These are phyloP conservation scores for Chlorops oryzae DNA, from an alignment of 1,140 invertebrate genomes.

Conservation along the genomic window DNA sequence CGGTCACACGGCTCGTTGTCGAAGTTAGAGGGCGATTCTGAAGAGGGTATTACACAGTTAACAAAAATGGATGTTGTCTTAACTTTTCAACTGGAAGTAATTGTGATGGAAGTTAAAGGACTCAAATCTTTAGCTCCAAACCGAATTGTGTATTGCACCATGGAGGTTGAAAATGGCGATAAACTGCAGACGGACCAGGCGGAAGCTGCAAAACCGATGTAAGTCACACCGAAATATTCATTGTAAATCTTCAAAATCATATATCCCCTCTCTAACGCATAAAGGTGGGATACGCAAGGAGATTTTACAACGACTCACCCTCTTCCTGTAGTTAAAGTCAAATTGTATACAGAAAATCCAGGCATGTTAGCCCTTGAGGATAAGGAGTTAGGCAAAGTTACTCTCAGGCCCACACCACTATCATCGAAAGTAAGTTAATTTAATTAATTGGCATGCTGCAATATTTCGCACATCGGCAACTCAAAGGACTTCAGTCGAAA, in stretches of 20 bases:
- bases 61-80: slow-evolving; percentile 96
- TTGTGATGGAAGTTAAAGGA: slow-evolving; percentile 98
- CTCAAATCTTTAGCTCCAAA: slow-evolving; percentile 93
- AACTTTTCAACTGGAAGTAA: slow-evolving; percentile 93
- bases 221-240: slow-evolving; percentile 45
- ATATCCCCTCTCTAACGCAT: slow-evolving; percentile 9
- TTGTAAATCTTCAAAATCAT: not conserved
- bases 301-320: slow-evolving; percentile 98
- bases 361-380: slow-evolving; percentile 97
- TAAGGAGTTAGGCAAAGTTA: slow-evolving; percentile 95
- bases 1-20: slow-evolving; percentile 88
- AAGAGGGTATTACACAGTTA: slow-evolving; percentile 83
- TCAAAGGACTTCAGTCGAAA: too few relatives aligned
- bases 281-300: slow-evolving; percentile 93
- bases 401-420: slow-evolving; percentile 82
- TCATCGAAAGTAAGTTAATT: slow-evolving; percentile 75
- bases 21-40: slow-evolving; percentile 81
- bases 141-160: slow-evolving; percentile 98
- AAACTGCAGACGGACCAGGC: slow-evolving; percentile 99
- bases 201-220: slow-evolving; percentile 97
- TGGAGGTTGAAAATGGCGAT: slow-evolving; percentile 98
- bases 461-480: too few relatives aligned
- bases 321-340: slow-evolving; percentile 93
- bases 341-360: slow-evolving; percentile 95
- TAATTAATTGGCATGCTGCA: too few relatives aligned